Evolutionary conservation across 1,140 invertebrate species (phyloP).

Genomic region (Delia radicum): DNA sequence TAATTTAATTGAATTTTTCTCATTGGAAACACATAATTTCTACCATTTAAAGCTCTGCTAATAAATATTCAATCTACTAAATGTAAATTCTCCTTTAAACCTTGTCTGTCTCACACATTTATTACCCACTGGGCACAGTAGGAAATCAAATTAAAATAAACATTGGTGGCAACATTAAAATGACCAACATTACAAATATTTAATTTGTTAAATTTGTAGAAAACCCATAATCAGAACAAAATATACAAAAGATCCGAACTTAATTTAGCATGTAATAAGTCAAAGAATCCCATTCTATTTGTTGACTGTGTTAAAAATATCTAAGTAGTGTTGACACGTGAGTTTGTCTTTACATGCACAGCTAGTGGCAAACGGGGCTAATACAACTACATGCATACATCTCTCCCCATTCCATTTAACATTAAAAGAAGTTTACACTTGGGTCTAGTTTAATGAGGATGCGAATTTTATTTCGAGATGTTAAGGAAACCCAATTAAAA

Average conservation of each 20-base stretch:
- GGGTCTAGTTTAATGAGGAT: neutral
- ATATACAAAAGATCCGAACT: neutral
- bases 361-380: neutral
- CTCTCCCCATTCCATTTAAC: neutral
- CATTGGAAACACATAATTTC: too few species aligned
- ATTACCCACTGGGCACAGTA: neutral
- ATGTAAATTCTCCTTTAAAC: neutral
- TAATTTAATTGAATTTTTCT: too few species aligned
- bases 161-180: conserved; percentile 21
- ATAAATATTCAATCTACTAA: too few species aligned
- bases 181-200: conserved; percentile 17
- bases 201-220: conserved; percentile 11
- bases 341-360: conserved; percentile 2
- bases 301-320: neutral
- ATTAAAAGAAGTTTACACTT: neutral
- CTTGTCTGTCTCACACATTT: neutral
- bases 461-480: too few species aligned
- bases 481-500: too few species aligned
- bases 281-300: neutral
- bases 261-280: conserved; percentile 9
- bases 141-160: neutral
- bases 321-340: conserved; percentile 9
- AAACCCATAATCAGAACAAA: neutral
- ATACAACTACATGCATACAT: neutral
- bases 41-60: too few species aligned